Evolutionary conservation across 2,797 vertebrate species (phyloP).

Genomic region (Periophthalmus magnuspinnatus): DNA sequence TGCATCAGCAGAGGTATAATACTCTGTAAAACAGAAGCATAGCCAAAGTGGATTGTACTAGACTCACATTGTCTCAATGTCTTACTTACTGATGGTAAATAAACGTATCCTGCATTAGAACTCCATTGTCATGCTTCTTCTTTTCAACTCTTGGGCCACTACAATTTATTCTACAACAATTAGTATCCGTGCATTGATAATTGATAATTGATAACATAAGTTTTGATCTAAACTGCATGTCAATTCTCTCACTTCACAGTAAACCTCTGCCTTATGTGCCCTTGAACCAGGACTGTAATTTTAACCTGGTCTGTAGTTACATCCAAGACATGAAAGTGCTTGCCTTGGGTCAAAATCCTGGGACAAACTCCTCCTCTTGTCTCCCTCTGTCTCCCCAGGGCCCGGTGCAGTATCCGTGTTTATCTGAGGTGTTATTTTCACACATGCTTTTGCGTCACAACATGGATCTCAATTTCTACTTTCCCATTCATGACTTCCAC

Average conservation of each 20-base stretch:
- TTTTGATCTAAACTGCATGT: background rate
- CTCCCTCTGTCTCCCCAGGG: slow-evolving; percentile 22
- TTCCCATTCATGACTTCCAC: slow-evolving; percentile 22
- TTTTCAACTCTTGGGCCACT: too few species aligned
- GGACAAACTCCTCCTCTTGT: slow-evolving; percentile 18
- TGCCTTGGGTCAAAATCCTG: slow-evolving; percentile 1
- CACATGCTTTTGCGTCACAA: slow-evolving; percentile 16
- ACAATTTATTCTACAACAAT: too few species aligned
- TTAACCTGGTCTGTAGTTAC: slow-evolving; percentile 7
- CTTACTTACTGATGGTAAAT: too few species aligned
- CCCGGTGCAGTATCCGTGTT: slow-evolving; percentile 15
- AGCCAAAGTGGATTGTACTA: too few species aligned
- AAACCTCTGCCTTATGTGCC: background rate
- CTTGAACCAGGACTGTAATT: slow-evolving; percentile 12
- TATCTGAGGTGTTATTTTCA: slow-evolving; percentile 35
- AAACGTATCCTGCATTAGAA: too few species aligned
- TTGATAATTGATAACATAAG: too few species aligned
- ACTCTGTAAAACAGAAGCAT: too few species aligned
- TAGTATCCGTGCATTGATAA: too few species aligned
- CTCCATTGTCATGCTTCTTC: too few species aligned
- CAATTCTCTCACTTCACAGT: background rate
- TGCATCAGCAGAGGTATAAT: too few species aligned
- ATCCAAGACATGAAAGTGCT: slow-evolving; percentile 31
- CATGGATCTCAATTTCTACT: slow-evolving; percentile 14
- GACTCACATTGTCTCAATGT: too few species aligned